phyloP scores from a whole-genome alignment of 2,888 invertebrate genomes.

The Achlya flavicornis region DNA sequence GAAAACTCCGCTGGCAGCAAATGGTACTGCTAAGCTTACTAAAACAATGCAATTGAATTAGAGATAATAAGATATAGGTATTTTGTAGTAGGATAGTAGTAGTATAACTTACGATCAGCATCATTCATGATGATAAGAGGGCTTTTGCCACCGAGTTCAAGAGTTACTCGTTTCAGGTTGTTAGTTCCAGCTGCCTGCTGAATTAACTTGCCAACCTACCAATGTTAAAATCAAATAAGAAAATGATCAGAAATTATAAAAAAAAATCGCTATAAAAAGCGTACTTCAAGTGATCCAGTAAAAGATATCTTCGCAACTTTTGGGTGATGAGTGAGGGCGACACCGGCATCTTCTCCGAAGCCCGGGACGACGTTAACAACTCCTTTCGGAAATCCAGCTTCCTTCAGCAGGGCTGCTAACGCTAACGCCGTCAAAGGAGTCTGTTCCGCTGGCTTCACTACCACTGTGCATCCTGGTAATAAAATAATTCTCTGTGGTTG shows the following conservation, averaged over 20 bases:
- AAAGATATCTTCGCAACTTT: conserved; percentile 95
- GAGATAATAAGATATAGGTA: background rate
- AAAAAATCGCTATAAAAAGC: conserved; percentile 48
- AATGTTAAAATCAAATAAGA: conserved; percentile 6
- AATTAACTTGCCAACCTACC: conserved; percentile 83
- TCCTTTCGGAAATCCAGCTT: conserved; percentile 95
- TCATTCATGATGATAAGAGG: conserved; percentile 92
- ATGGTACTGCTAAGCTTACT: conserved; percentile 38
- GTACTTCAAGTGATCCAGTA: conserved; percentile 74
- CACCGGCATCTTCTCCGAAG: conserved; percentile 90
- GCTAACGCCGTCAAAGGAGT: conserved; percentile 95
- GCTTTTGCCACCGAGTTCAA: conserved; percentile 95
- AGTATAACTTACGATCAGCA: conserved; percentile 86
- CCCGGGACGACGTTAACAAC: conserved; percentile 96
- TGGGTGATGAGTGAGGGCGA: conserved; percentile 87
- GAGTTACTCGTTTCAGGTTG: conserved; percentile 90
- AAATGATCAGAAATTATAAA: background rate
- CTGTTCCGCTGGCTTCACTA: conserved; percentile 97
- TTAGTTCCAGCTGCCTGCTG: conserved; percentile 88
- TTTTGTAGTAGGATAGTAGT: too few relatives aligned
- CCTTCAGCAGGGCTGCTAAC: conserved; percentile 89
- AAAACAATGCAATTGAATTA: background rate
- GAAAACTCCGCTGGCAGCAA: conserved; percentile 40
- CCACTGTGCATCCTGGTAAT: conserved; percentile 87
- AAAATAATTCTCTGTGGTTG: background rate